Base-by-base conservation (phyloP, 1,140 invertebrate species). In the Neodiprion virginianus region DNA sequence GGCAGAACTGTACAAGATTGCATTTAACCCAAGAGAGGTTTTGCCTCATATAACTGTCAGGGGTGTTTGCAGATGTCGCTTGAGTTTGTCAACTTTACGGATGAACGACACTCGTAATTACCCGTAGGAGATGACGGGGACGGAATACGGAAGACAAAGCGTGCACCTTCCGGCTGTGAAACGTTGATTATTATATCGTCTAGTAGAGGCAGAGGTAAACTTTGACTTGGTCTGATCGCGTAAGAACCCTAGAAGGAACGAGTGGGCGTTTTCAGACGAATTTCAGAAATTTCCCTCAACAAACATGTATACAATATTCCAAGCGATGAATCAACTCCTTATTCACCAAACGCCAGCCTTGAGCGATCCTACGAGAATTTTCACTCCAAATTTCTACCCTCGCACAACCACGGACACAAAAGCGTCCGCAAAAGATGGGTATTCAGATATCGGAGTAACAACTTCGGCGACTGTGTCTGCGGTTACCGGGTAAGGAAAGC, bases 101-200 rank as follows among this genome's bases (percentile, higher is more conserved):
- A 61, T 61, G 53, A 61, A 61, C 8, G 53, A 61, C 11, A 61
- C 53, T 61, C 53, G 53, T 61, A 61, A 61, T 61, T 61, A 61
- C 53, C 53, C 53, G 53, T 61, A 61, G 53, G n/a, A 14, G 53
- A 61, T 61, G 53, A 17, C 53, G 11, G 28, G 28, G 28, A 40
- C n/a, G 53, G 53, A 61, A 17, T 17, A 40, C 28, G 28, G 28
- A 14, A 61, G 53, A 61, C 53, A 61, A 61, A 61, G 8, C 53
- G 53, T 40, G 28, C 28, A 40, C 28, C 53, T 61, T 61, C 53
- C 53, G n/a, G 53, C 53, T 61, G 53, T 8, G 53, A 61, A 40
- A 14, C 53, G 11, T 61, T n/a, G 53, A 61, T 61, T n/a, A n/a
- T 61, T n/a, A n/a, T n/a, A 11, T 61, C 53, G n/a, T 61, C 53